Evolutionary conservation across 1,140 invertebrate species (phyloP).

Genomic region (Drosophila sp.): DNA sequence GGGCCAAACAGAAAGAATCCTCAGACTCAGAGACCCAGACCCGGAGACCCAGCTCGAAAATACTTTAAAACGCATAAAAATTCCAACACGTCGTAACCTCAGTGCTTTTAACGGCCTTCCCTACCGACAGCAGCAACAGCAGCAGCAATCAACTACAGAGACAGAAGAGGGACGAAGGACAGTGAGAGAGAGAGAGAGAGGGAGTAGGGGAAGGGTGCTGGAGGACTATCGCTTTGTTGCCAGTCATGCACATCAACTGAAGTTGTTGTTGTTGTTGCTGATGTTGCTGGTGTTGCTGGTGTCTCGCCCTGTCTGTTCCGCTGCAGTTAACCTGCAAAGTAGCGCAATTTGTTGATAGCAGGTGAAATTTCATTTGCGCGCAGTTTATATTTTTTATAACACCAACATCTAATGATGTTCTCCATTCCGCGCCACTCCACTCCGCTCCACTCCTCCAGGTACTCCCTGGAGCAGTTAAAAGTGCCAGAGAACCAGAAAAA

Average conservation of each 20-base stretch:
- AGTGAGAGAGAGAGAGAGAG: not conserved
- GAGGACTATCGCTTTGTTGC: constrained; percentile 67
- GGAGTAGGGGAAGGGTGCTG: not conserved
- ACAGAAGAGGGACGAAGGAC: not conserved
- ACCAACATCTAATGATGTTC: constrained; percentile 67
- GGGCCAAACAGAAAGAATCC: constrained; percentile 38
- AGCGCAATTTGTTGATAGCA: constrained; percentile 81
- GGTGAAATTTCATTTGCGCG: constrained; percentile 76
- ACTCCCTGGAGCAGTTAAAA: constrained; percentile 7
- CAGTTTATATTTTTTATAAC: constrained; percentile 52
- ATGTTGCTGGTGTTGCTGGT: constrained; percentile 34
- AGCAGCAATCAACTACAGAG: constrained; percentile 65
- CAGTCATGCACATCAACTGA: constrained; percentile 74
- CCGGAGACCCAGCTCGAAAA: constrained; percentile 43
- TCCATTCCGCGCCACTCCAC: not conserved
- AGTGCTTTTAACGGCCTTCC: constrained; percentile 65
- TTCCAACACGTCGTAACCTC: constrained; percentile 79
- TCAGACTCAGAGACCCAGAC: not conserved
- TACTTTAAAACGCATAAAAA: constrained; percentile 82
- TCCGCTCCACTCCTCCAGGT: not conserved
- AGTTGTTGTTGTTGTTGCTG: constrained; percentile 51
- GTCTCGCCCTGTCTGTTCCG: constrained; percentile 64
- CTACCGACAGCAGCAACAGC: not conserved
- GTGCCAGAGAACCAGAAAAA: constrained; percentile 2
- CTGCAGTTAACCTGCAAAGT: constrained; percentile 80